Percentiles rank a stretch among this genome's conserved stretches.
Conservation (phyloP, 2,113 vertebrate genomes). For the Colossoma macropomum region DNA sequence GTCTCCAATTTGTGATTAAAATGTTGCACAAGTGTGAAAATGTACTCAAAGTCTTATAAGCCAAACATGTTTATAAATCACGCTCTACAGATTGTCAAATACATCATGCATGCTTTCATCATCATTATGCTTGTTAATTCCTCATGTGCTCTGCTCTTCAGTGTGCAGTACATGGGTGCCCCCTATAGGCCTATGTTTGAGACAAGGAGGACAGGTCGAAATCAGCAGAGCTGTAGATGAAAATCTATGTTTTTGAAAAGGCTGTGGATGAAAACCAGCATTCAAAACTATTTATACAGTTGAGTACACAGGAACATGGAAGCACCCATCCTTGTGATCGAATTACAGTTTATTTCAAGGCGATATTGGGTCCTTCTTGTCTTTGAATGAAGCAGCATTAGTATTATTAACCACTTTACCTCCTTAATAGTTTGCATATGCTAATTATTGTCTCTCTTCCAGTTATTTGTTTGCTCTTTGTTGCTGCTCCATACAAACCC, state of each 20-base stretch:
- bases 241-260: neutral
- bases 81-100: neutral
- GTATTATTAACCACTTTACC: neutral
- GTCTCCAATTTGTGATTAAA: neutral
- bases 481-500: conserved; percentile 1
- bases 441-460: neutral
- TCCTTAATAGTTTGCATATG: neutral
- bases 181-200: conserved; percentile 63
- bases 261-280: neutral
- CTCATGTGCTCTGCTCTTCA: neutral
- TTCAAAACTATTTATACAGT: neutral
- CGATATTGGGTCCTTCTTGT: neutral
- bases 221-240: neutral
- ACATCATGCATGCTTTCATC: neutral
- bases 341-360: neutral
- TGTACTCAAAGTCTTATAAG: neutral
- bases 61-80: neutral
- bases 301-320: neutral
- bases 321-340: neutral
- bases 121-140: neutral
- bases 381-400: neutral
- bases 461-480: neutral
- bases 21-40: neutral
- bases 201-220: neutral
- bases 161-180: conserved; percentile 71